Percentiles rank a stretch among this genome's conserved stretches.
These are phyloP conservation scores for Cotesia glomerata DNA, from an alignment of 1,140 invertebrate species.

Conservation along the genomic window DNA sequence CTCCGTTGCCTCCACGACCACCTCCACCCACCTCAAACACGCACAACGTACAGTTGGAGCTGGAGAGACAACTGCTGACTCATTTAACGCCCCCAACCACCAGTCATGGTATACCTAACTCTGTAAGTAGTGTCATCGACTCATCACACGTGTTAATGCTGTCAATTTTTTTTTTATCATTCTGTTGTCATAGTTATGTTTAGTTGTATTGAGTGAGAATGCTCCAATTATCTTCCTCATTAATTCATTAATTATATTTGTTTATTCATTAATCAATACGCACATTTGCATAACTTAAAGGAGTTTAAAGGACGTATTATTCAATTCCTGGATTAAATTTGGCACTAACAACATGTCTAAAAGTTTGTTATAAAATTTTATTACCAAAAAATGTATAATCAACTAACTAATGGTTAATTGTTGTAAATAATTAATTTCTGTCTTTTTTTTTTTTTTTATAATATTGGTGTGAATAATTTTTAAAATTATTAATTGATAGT, in stretches of 20 bases:
- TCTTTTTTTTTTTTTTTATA: background rate
- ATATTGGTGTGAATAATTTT: background rate
- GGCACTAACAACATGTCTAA: too few relatives aligned
- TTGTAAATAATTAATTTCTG: background rate
- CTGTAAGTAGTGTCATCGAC: conserved; percentile 61
- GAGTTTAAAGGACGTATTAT: too few relatives aligned
- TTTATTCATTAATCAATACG: too few relatives aligned
- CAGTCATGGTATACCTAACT: conserved; percentile 61
- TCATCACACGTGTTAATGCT: conserved; percentile 20
- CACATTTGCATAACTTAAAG: too few relatives aligned
- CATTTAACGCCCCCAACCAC: conserved; percentile 64
- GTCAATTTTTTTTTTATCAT: background rate
- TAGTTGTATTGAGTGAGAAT: too few relatives aligned
- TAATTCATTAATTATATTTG: too few relatives aligned
- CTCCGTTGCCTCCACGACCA: conserved; percentile 59
- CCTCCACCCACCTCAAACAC: conserved; percentile 55
- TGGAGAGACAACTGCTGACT: conserved; percentile 65
- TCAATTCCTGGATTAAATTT: too few relatives aligned
- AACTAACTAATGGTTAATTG: too few relatives aligned
- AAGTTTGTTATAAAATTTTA: too few relatives aligned
- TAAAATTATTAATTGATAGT: conserved; percentile 40
- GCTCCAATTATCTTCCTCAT: too few relatives aligned
- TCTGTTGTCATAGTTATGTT: too few relatives aligned
- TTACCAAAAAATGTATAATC: too few relatives aligned
- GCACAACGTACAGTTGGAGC: conserved; percentile 58